Evolutionary conservation across 2,113 vertebrate species (phyloP).

Genomic region (Centropus unirufus): DNA sequence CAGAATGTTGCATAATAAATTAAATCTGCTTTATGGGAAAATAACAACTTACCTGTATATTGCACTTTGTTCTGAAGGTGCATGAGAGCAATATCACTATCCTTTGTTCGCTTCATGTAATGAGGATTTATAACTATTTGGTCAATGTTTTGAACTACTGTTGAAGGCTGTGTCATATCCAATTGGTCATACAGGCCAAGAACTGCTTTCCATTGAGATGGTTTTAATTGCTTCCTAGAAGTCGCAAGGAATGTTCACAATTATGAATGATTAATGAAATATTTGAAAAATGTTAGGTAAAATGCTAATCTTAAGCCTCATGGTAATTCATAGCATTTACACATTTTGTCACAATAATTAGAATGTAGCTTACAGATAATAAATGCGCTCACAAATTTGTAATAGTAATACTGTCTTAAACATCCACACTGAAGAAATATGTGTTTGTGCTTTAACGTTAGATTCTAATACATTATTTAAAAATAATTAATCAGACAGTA

Average conservation of each 20-base stretch:
- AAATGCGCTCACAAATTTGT: background rate
- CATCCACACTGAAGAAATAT: background rate
- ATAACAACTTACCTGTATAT: constrained; percentile 77
- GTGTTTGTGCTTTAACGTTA: background rate
- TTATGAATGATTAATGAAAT: background rate
- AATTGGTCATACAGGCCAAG: constrained; percentile 81
- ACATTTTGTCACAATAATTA: background rate
- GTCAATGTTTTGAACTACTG: constrained; percentile 73
- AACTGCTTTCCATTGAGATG: constrained; percentile 79
- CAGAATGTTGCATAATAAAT: background rate
- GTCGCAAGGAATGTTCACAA: background rate
- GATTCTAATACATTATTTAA: constrained; percentile 43
- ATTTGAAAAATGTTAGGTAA: background rate
- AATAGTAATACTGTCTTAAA: background rate
- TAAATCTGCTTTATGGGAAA: background rate
- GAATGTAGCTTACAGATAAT: background rate
- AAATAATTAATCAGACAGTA: background rate
- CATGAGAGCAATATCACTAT: constrained; percentile 89
- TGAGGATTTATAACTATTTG: constrained; percentile 83
- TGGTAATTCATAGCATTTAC: background rate
- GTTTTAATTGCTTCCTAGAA: constrained; percentile 83
- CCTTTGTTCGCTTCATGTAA: constrained; percentile 83
- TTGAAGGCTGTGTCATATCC: constrained; percentile 54
- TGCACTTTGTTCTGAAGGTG: constrained; percentile 82
- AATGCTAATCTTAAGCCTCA: background rate